Evolutionary conservation across 2,797 vertebrate genomes (phyloP), one percentile per base, ranked within the genome.

Genomic region (Thripadectes ignobilis): DNA sequence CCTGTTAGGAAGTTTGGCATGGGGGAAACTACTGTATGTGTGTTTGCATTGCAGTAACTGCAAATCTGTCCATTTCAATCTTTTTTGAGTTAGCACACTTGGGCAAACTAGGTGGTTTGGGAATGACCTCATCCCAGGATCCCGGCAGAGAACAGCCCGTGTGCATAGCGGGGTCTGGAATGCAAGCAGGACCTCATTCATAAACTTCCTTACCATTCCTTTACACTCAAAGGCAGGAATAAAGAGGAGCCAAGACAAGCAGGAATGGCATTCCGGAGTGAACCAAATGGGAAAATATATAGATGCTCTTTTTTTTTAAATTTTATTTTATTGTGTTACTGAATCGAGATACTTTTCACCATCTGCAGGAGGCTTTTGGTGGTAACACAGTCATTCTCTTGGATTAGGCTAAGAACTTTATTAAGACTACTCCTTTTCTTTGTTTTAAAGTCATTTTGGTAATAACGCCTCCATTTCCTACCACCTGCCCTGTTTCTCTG

Each of bases 191-290:
- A 95, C 87, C 92, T 97, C 94, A 94, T 97, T 96, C 96, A 96
- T 82, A 96, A 96, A 97, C 94, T 95, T 94, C 88, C 89, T 96
- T 61, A 91, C 89, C 57, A 2, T 94, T 89, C 29, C 92, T 96
- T 94, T 93, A 79, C 85, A 65, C 94, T 95, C 96, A 81, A 81
- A 91, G 59, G 74, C 91, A 97, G 94, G 94, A 96, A 91, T 63
- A 69, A 91, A 96, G 85, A 88, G 41, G 48, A 91, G 94, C 95
- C 95, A 96, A 94, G 91, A 93, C 72, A 95, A 96, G 90, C 93
- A 95, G 71, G 75, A 96, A 87, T 22, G 57, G 94, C 76, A 67
- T 71, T 95, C 89, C 16, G 0, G 94, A 96, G 59, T 52, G 59
- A 93, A 86, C 89, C 89, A 88, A 94, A 67, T 51, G 83, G 93